Conservation (phyloP, 2,113 vertebrate genomes). For the Ranitomeya imitator region DNA sequence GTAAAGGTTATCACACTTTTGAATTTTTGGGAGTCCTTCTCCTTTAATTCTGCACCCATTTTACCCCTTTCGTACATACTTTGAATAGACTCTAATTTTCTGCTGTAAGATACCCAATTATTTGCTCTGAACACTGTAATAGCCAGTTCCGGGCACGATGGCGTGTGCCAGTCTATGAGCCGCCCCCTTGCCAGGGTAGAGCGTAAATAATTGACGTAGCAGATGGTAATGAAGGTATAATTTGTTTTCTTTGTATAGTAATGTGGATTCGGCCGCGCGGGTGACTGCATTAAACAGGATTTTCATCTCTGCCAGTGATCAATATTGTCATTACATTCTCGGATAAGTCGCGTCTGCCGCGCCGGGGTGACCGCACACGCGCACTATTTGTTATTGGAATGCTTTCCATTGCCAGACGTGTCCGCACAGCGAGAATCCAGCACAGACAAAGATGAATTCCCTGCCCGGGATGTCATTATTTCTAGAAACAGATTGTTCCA, state of each 20-base stretch:
- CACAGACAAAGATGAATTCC: neutral
- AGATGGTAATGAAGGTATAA: constrained; percentile 38
- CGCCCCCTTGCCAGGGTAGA: constrained; percentile 12
- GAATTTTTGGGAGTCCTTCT: neutral
- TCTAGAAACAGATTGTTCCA: neutral
- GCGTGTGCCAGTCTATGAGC: neutral
- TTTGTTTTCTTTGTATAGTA: constrained; percentile 41
- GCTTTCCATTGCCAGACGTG: neutral
- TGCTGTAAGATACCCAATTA: neutral
- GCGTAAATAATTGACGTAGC: constrained; percentile 30
- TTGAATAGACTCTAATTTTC: neutral
- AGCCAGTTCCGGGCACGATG: neutral
- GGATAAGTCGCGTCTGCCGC: neutral
- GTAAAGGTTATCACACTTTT: too few relatives aligned
- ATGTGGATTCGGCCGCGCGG: neutral
- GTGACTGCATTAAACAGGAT: constrained; percentile 43
- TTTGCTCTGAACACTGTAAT: neutral
- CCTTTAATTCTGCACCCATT: neutral
- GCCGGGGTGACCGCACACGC: neutral
- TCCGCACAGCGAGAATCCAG: neutral
- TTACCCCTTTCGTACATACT: neutral
- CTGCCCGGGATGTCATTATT: neutral
- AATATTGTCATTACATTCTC: constrained; percentile 39
- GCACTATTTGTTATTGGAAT: neutral
- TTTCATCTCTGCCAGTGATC: constrained; percentile 41